Evolutionary conservation across 2,888 invertebrate species (phyloP).

Genomic region (Apodemia zela): DNA sequence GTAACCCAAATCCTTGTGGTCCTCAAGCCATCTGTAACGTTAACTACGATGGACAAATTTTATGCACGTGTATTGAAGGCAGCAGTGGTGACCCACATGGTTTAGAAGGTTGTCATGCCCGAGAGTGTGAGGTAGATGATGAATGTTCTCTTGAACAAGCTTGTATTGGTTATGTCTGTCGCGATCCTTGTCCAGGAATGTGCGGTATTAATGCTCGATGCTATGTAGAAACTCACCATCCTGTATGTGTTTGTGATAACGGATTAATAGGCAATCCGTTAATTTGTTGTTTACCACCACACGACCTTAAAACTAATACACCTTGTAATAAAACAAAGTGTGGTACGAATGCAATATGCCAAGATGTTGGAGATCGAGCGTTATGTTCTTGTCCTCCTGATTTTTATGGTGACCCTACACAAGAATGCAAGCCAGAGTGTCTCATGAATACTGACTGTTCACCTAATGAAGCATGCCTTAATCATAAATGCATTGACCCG

Average conservation of each 20-base stretch:
- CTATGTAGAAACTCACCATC: constrained; percentile 88
- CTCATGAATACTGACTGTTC: constrained; percentile 91
- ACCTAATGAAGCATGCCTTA: constrained; percentile 86
- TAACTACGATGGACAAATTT: constrained; percentile 83
- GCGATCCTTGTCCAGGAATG: constrained; percentile 90
- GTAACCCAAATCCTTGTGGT: constrained; percentile 90
- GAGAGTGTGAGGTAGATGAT: constrained; percentile 89
- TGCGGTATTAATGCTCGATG: constrained; percentile 89
- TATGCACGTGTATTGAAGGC: constrained; percentile 87
- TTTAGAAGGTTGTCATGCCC: constrained; percentile 85
- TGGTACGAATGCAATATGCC: constrained; percentile 89
- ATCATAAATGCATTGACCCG: constrained; percentile 87
- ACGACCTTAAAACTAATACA: constrained; percentile 76
- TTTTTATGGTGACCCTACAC: constrained; percentile 88
- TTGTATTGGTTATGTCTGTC: constrained; percentile 89
- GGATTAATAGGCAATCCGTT: constrained; percentile 89
- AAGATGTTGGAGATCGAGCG: constrained; percentile 84
- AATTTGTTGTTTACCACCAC: constrained; percentile 83
- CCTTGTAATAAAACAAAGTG: constrained; percentile 89
- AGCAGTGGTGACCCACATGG: constrained; percentile 89
- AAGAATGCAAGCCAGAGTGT: constrained; percentile 89
- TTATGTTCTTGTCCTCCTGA: constrained; percentile 89
- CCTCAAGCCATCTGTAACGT: constrained; percentile 87
- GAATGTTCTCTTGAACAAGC: constrained; percentile 87
- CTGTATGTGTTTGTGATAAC: constrained; percentile 87